Evolutionary conservation across 2,797 vertebrate genomes (phyloP).

Genomic region (Jordanella pulchra): DNA sequence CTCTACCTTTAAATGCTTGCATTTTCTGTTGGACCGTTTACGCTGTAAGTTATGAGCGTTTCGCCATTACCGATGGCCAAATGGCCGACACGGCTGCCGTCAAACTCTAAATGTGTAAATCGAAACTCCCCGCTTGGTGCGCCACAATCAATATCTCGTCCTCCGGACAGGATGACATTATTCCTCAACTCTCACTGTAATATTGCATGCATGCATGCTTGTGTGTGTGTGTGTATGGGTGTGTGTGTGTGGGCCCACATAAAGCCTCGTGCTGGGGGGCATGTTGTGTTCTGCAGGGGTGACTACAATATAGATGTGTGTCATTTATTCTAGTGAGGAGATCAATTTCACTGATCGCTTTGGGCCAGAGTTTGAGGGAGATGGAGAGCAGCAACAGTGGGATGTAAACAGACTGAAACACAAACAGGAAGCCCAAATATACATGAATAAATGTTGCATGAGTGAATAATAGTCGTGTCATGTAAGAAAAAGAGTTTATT

Average conservation of each 20-base stretch:
- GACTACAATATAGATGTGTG: slow-evolving; percentile 37
- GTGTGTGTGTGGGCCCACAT: slow-evolving; percentile 22
- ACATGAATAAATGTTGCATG: background rate
- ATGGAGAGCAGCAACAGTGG: slow-evolving; percentile 3
- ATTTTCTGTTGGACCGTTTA: slow-evolving; percentile 50
- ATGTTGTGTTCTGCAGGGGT: slow-evolving; percentile 36
- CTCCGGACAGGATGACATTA: slow-evolving; percentile 71
- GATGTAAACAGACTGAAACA: slow-evolving; percentile 3
- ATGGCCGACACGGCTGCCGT: slow-evolving; percentile 62
- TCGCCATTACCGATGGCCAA: slow-evolving; percentile 62
- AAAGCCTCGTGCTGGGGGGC: slow-evolving; percentile 25
- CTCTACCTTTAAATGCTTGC: slow-evolving; percentile 8
- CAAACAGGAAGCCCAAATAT: slow-evolving; percentile 4
- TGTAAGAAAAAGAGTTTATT: background rate
- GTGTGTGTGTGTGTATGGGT: slow-evolving; percentile 22
- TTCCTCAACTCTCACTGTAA: slow-evolving; percentile 37
- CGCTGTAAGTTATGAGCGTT: slow-evolving; percentile 66
- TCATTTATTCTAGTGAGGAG: slow-evolving; percentile 50
- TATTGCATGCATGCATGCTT: slow-evolving; percentile 13
- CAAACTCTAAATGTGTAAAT: slow-evolving; percentile 74
- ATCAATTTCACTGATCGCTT: slow-evolving; percentile 50
- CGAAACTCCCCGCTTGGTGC: slow-evolving; percentile 59
- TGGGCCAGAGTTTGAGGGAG: slow-evolving; percentile 29
- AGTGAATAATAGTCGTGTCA: background rate
- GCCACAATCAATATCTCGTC: slow-evolving; percentile 68